Conservation (phyloP, 2,888 invertebrate species). For the Adineta ricciae region DNA sequence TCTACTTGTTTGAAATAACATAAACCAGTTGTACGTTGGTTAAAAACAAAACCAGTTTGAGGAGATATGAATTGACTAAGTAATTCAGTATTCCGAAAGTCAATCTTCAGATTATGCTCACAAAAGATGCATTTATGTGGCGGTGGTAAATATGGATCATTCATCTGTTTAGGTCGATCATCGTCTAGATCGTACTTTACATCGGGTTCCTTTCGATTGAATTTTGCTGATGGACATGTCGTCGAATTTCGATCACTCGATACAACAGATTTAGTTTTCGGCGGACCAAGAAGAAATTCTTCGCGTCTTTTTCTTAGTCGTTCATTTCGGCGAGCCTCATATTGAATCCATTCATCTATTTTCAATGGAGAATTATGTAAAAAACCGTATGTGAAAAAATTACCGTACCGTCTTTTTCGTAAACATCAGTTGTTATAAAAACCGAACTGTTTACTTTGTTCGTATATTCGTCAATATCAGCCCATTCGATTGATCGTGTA, state of each 20-base stretch:
- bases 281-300: not conserved
- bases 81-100: slow-evolving; percentile 80
- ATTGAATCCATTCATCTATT: slow-evolving; percentile 10
- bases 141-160: slow-evolving; percentile 67
- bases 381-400: too few relatives aligned
- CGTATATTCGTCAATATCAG: slow-evolving; percentile 9
- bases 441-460: not conserved
- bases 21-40: slow-evolving; percentile 81
- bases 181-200: not conserved
- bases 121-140: slow-evolving; percentile 69
- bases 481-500: not conserved
- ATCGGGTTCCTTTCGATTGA: not conserved
- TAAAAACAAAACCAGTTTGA: slow-evolving; percentile 82
- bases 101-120: slow-evolving; percentile 65
- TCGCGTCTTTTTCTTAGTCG: not conserved
- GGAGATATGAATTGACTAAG: slow-evolving; percentile 90
- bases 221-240: not conserved
- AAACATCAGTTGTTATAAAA: slow-evolving; percentile 15
- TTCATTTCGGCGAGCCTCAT: not conserved
- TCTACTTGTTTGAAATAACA: slow-evolving; percentile 69
- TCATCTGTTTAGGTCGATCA: slow-evolving; percentile 7
- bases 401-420: slow-evolving; percentile 6
- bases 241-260: not conserved
- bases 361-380: not conserved
- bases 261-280: not conserved